Evolutionary conservation across 2,113 vertebrate species (phyloP).

Genomic region (Nansenia antarctica): DNA sequence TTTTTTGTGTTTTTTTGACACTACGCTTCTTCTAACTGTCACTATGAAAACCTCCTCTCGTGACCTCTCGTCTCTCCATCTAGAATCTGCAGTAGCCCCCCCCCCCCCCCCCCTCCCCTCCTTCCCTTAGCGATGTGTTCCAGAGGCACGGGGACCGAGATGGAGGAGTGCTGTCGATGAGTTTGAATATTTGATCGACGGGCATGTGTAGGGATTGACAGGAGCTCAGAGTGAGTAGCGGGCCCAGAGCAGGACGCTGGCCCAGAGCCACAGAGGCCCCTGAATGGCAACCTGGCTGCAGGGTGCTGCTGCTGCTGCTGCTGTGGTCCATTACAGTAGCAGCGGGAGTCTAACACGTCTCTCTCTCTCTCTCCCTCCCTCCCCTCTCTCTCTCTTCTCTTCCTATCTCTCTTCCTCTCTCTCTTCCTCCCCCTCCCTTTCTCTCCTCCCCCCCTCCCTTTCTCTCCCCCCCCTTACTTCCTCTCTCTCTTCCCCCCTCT

Average conservation of each 20-base stretch:
- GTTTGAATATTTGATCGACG: background rate
- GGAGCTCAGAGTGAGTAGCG: too few species aligned
- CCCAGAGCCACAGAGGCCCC: too few species aligned
- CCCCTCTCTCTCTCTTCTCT: background rate
- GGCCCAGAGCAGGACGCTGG: too few species aligned
- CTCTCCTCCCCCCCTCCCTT: slow-evolving; percentile 24
- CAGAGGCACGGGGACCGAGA: background rate
- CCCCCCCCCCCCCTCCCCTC: too few species aligned
- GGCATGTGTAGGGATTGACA: background rate
- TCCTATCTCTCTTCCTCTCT: slow-evolving; percentile 28
- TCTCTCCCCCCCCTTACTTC: background rate
- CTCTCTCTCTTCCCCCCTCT: background rate
- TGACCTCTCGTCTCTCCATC: too few species aligned
- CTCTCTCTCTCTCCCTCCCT: background rate
- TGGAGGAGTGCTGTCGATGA: background rate
- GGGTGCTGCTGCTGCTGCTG: too few species aligned
- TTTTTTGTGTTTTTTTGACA: background rate
- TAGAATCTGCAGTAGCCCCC: too few species aligned
- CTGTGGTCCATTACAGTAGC: background rate
- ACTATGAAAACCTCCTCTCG: too few species aligned
- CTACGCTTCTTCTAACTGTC: too few species aligned
- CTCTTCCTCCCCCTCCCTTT: slow-evolving; percentile 10
- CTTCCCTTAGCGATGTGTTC: too few species aligned
- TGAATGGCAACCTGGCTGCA: background rate
- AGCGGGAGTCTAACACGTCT: background rate